Percentiles rank a stretch among this genome's conserved stretches.
phyloP scores from a whole-genome alignment of 64 coral and sea anemone genomes.

The Pachyseris speciosa region DNA sequence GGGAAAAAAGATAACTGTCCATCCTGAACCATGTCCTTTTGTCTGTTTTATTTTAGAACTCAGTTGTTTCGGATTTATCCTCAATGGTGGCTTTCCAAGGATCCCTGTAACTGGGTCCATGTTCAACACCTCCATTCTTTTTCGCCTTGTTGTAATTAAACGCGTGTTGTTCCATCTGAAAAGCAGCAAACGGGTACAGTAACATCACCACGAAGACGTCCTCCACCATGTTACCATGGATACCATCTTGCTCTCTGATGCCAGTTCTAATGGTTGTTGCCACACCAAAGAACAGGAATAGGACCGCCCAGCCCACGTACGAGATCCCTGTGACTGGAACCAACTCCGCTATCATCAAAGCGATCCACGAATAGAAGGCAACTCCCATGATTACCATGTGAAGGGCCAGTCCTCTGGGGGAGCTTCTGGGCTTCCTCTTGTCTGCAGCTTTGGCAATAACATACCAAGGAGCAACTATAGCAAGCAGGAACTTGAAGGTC shows the following conservation, averaged over 20 bases:
- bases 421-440: not conserved
- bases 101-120: not conserved
- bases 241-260: slow-evolving; percentile 23
- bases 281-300: slow-evolving; percentile 4
- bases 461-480: slow-evolving; percentile 55
- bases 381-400: not conserved
- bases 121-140: not conserved
- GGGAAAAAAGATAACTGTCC: too few relatives aligned
- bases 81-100: not conserved
- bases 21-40: too few relatives aligned
- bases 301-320: slow-evolving; percentile 11
- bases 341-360: not conserved
- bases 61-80: not conserved
- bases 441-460: slow-evolving; percentile 40
- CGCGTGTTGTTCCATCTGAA: slow-evolving; percentile 55
- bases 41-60: not conserved
- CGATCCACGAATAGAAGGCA: not conserved
- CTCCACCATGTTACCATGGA: slow-evolving; percentile 51
- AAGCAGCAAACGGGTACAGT: slow-evolving; percentile 47
- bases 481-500: not conserved
- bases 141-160: not conserved
- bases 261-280: slow-evolving; percentile 11
- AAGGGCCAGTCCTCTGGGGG: not conserved
- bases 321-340: not conserved
- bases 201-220: slow-evolving; percentile 52